Base-by-base conservation (phyloP, 1,140 invertebrate species). In the Acromyrmex heyeri region DNA sequence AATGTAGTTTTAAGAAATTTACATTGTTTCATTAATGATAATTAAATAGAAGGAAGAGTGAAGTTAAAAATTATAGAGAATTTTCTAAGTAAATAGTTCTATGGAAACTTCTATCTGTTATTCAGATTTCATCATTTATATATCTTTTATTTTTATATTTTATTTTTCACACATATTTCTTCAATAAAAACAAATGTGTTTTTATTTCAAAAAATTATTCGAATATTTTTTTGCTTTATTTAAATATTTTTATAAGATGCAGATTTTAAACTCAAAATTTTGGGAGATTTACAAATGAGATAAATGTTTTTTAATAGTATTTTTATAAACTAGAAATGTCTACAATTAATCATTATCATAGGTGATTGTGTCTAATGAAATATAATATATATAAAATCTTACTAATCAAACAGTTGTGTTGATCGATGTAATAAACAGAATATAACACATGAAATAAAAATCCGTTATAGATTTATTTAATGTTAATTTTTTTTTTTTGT, bases 351-450 rank as follows among this genome's bases (percentile, higher is more conserved):
- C 94, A 95, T 82, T 95, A 94, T 69, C 48, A 88, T 94, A 5
- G 87, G 88, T 14, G 91, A 92, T 7, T 92, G 89, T 21, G 73
- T 90, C 92, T 34, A 93, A 95, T 64, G 86, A 95, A 95, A 88
- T 93, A 95, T 82, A 95, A 95, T 82, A 95, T 93, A 12, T 93
- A 95, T 86, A 93, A 94, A 94, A 91, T 93, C 91, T 10, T 95
- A 93, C 81, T 90, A 92, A 30, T 85, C 93, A 73, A 87, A 86
- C 67, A 85, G 91, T 8, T 95, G 94, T 77, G 94, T 77, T 90
- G 21, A 65, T 24, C 3, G 1, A 1, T 78, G 3, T 64, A 5
- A 65, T 21, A 38, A 38, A 18, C 16, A 79, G n/a, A 12, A 8
- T 12, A 16, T 8, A 53, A 79, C 6, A 53, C 12, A 50, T 50